Evolutionary conservation across 2,113 vertebrate genomes (phyloP).

Genomic region (Collichthys lucidus): DNA sequence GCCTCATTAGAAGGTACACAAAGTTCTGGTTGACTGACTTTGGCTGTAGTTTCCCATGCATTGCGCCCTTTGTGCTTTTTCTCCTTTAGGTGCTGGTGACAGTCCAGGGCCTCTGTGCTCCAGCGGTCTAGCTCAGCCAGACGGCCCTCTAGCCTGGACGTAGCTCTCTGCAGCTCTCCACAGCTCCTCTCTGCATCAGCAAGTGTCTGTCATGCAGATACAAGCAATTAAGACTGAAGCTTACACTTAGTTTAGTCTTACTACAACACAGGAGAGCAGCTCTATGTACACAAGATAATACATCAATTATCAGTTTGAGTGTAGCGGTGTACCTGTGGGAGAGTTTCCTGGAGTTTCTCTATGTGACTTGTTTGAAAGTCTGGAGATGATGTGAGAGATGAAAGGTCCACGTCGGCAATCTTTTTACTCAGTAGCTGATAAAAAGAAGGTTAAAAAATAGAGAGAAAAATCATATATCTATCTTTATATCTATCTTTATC

Average conservation of each 20-base stretch:
- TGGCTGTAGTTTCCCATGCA: conserved; percentile 11
- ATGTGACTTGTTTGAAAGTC: conserved; percentile 42
- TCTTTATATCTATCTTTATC: not conserved
- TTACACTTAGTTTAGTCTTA: not conserved
- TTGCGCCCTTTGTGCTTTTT: conserved; percentile 15
- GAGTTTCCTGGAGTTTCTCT: conserved; percentile 56
- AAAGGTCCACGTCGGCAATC: conserved; percentile 61
- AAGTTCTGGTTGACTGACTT: conserved; percentile 42
- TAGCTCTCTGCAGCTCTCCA: conserved; percentile 62
- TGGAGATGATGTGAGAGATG: conserved; percentile 46
- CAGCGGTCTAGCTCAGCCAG: conserved; percentile 74
- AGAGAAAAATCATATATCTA: not conserved
- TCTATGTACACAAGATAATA: not conserved
- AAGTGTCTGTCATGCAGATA: conserved; percentile 60
- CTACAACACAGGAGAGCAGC: not conserved
- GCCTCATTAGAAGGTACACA: not conserved
- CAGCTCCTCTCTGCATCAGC: conserved; percentile 60
- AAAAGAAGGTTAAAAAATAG: not conserved
- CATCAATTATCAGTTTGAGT: not conserved
- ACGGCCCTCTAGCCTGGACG: conserved; percentile 66
- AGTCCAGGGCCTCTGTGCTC: conserved; percentile 68
- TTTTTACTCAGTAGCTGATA: conserved; percentile 70
- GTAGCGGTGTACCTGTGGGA: conserved; percentile 62
- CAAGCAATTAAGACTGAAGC: not conserved
- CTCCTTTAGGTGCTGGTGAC: conserved; percentile 52